Base-by-base conservation (phyloP, 2,888 invertebrate genomes). In the Netelia fuscicornis region DNA sequence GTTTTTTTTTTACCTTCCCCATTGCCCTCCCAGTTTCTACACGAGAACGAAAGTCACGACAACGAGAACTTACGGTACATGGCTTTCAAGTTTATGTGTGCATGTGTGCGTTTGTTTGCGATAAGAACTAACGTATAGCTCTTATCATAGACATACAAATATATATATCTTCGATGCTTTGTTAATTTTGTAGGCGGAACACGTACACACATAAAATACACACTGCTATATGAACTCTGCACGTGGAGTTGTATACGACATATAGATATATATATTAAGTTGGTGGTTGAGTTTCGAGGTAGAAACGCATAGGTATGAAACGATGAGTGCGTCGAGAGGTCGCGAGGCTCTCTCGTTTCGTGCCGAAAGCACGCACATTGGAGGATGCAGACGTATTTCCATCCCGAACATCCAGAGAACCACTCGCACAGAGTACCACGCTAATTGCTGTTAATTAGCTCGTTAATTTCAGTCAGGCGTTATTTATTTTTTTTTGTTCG, bases 381-480 rank as follows among this genome's bases (percentile, higher is more conserved):
- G 56, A 56, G 25, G 65, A 74, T 48, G 20, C 20, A 58, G 17
- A 64, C 42, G 20, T 48, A 30, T 60, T 58, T 72, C 20, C 58
- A 56, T 71, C 68, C 42, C 11, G 48, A 52, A 60, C 54, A 42
- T 23, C 30, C 17, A 20, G 37, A 23, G 20, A 70, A 9, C 11
- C 56, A 54, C 83, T 44, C 70, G 72, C 58, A 60, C 75, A 70
- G 58, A 42, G 81, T 52, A 64, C 56, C 64, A 78, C 71, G 81
- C 86, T 88, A 90, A 90, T 89, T 89, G 88, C 87, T 80, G 86
- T 89, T 90, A 90, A 90, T 89, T 90, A 89, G 88, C 88, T 86
- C 86, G 86, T 88, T 89, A 83, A 86, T 86, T 87, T 78, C 82
- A 86, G 83, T 86, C 85, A 83, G 81, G 84, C 70, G 79, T 85